Evolutionary conservation across 2,888 invertebrate genomes (phyloP).

Genomic region (Cataglyphis altisquamis): DNA sequence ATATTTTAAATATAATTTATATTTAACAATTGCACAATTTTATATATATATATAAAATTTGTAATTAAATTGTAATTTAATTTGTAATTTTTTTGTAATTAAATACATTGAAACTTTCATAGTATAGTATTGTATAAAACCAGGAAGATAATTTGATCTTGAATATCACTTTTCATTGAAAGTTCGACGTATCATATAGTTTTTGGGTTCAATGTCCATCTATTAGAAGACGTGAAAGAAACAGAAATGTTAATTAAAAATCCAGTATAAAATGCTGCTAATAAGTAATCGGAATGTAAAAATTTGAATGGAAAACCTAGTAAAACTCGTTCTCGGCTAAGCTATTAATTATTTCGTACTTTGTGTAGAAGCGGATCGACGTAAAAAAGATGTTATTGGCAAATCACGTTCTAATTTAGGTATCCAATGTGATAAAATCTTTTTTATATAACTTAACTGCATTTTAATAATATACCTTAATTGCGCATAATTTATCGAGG

Average conservation of each 20-base stretch:
- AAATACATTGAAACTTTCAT: slow-evolving; percentile 54
- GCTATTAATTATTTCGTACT: slow-evolving; percentile 8
- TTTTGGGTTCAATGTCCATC: slow-evolving; percentile 13
- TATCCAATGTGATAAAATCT: slow-evolving; percentile 1
- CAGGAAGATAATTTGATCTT: slow-evolving; percentile 59
- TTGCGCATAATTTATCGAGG: neutral
- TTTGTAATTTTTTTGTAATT: slow-evolving; percentile 40
- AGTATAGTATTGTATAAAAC: slow-evolving; percentile 19
- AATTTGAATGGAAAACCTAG: slow-evolving; percentile 16
- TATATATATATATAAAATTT: too few relatives aligned
- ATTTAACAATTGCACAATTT: neutral
- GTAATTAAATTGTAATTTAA: too few relatives aligned
- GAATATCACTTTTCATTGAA: slow-evolving; percentile 62
- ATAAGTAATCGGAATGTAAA: neutral
- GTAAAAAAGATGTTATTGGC: neutral
- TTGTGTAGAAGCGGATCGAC: neutral
- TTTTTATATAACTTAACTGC: neutral
- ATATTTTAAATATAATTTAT: neutral
- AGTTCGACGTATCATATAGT: slow-evolving; percentile 4
- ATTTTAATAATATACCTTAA: neutral
- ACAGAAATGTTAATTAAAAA: neutral
- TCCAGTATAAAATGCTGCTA: neutral
- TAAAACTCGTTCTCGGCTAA: neutral
- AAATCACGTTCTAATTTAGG: neutral
- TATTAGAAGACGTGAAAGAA: neutral